Conservation (phyloP, 30 jellyfish, hydroid and myxozoan species). For the Calvadosia cruxmelitensis region DNA sequence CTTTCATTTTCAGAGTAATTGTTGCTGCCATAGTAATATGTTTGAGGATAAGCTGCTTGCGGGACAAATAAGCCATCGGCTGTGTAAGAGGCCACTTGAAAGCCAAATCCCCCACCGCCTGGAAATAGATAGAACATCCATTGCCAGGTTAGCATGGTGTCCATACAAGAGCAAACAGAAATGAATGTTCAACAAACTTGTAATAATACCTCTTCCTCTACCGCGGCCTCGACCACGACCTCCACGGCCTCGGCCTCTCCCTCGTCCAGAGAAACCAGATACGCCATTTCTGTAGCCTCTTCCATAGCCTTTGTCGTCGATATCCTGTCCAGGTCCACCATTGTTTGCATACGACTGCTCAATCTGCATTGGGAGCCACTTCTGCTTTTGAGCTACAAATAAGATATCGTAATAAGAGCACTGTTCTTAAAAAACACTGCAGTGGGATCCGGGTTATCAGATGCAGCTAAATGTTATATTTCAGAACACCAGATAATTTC, state of each 20-base stretch:
- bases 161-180: neutral
- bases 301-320: conserved; percentile 54
- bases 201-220: conserved; percentile 71
- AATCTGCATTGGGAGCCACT: conserved; percentile 82
- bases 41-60: conserved; percentile 45
- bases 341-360: conserved; percentile 49
- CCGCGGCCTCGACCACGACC: conserved; percentile 83
- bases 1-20: conserved; percentile 16
- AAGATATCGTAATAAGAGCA: too few relatives aligned
- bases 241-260: conserved; percentile 91
- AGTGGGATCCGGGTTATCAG: too few relatives aligned
- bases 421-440: too few relatives aligned
- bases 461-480: too few relatives aligned
- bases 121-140: neutral
- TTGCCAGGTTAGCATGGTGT: neutral
- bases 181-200: neutral
- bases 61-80: conserved; percentile 89
- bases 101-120: neutral
- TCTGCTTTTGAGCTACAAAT: conserved; percentile 58
- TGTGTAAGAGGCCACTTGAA: conserved; percentile 7
- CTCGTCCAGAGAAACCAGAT: conserved; percentile 47
- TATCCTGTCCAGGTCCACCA: conserved; percentile 42
- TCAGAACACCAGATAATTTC: too few relatives aligned
- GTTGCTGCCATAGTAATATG: conserved; percentile 19
- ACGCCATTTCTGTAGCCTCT: conserved; percentile 36